Evolutionary conservation across 2,888 invertebrate genomes (phyloP).

Genomic region (Ceraclea dissimilis): DNA sequence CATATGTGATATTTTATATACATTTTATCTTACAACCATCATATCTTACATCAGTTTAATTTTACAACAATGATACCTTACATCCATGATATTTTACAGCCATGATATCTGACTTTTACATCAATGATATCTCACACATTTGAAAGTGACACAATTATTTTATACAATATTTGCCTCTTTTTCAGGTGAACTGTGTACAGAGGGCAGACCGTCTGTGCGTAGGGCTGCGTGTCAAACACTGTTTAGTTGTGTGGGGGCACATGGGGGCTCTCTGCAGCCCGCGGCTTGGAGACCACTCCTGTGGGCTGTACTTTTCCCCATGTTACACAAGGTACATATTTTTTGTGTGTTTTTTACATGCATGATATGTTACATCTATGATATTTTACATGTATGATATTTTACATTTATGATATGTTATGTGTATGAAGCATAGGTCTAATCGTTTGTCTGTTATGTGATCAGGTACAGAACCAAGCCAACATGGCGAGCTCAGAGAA

Average conservation of each 20-base stretch:
- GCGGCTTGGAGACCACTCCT: conserved; percentile 92
- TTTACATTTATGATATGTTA: not conserved
- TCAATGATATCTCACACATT: too few species aligned
- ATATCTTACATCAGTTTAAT: too few species aligned
- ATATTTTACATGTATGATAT: not conserved
- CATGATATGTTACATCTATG: not conserved
- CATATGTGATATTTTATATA: too few species aligned
- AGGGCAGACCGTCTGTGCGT: conserved; percentile 89
- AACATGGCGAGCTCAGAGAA: conserved; percentile 67
- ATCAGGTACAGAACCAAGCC: conserved; percentile 64
- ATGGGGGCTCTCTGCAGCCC: conserved; percentile 79
- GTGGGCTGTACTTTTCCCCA: conserved; percentile 92
- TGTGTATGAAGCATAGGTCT: not conserved
- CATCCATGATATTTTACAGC: too few species aligned
- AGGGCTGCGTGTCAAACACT: conserved; percentile 96
- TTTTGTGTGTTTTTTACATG: not conserved
- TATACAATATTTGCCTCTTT: too few species aligned
- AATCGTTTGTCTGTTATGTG: not conserved
- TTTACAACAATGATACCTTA: too few species aligned
- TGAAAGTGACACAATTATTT: too few species aligned
- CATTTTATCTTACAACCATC: too few species aligned
- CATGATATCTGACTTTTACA: too few species aligned
- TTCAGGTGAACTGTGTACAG: conserved; percentile 83
- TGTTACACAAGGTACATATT: conserved; percentile 75
- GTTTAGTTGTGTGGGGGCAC: conserved; percentile 95